Evolutionary conservation across 2,888 invertebrate genomes (phyloP), one percentile per base, ranked within the genome.

Genomic region (Andrena dorsata): DNA sequence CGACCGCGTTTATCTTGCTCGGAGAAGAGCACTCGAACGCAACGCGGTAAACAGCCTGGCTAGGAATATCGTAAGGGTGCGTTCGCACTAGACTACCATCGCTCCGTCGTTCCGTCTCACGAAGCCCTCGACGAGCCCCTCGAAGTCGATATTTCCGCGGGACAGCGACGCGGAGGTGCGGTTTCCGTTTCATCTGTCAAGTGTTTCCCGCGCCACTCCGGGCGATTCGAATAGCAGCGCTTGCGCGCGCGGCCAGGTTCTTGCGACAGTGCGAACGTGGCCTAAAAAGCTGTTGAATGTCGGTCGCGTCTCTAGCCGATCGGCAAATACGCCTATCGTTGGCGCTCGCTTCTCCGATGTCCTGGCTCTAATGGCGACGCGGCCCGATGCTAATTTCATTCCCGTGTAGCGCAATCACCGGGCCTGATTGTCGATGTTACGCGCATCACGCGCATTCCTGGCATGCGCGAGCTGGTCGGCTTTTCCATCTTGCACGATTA

Each of bases 311-410:
- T 16, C 53, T 51, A 20, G 61, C 2, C 64, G 80, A 76, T 80
- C 69, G 63, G 58, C 78, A 80, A 86, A 87, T 76, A 80, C 76
- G 85, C 85, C 75, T 87, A 87, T 87, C 85, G 82, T 82, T 74
- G 65, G 28, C 47, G 49, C 76, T 47, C n/a, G 66, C 49, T 16
- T 73, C 73, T 76, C 58, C 51, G 16, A 47, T 68, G 53, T 76
- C 35, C 69, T 10, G 58, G 56, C 60, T 80, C 83, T 86, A 87
- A 87, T 86, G 85, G 86, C 82, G 82, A 84, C 70, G 73, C 69
- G 60, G 77, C 66, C 80, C 82, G 84, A 90, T 90, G 91, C 91
- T 91, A 91, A 91, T 91, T 89, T 88, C 82, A 90, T 90, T 91
- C 88, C 84, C 88, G 86, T 90, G 91, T 90, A 86, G 80, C 73